Percentiles rank a stretch among this genome's conserved stretches.
phyloP scores from a whole-genome alignment of 2,888 invertebrate species.

The Gryllus longicercus region DNA sequence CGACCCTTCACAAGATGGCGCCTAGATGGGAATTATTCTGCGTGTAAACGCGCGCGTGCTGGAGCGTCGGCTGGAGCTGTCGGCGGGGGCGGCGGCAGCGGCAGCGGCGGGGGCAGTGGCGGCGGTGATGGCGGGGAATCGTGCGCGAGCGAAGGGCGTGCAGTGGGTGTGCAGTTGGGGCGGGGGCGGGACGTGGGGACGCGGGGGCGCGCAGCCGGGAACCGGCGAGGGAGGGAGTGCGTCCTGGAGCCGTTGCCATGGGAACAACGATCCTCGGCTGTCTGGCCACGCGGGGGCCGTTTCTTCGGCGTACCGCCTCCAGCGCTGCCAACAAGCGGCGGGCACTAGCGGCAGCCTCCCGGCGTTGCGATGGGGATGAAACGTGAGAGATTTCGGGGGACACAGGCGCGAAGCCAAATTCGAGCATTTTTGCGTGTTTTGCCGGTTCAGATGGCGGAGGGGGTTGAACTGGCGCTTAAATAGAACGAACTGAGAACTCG shows the following conservation, averaged over 20 bases:
- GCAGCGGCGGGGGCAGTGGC: too few relatives aligned
- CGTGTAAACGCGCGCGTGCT: too few relatives aligned
- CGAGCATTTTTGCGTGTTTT: too few relatives aligned
- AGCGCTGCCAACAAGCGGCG: neutral
- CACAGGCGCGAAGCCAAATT: too few relatives aligned
- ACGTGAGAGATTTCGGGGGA: too few relatives aligned
- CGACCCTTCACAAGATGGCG: neutral
- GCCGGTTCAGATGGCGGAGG: too few relatives aligned
- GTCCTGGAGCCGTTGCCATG: slow-evolving; percentile 2
- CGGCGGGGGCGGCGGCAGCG: too few relatives aligned
- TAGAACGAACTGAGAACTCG: too few relatives aligned
- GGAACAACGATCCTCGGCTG: neutral
- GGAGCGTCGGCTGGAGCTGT: too few relatives aligned
- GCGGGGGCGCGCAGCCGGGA: neutral
- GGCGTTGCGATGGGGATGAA: too few relatives aligned
- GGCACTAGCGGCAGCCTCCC: neutral
- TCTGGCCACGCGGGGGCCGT: neutral
- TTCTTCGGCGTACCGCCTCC: neutral
- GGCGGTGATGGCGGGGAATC: too few relatives aligned
- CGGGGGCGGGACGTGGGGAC: neutral
- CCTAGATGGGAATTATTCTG: neutral
- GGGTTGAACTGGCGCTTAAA: too few relatives aligned
- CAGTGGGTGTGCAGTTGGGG: neutral
- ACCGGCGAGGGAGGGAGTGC: neutral
- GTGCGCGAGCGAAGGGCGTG: neutral